Percentiles rank a stretch among this genome's conserved stretches.
Conservation (phyloP, 2,888 invertebrate genomes). For the Caenorhabditis drosophilae region DNA sequence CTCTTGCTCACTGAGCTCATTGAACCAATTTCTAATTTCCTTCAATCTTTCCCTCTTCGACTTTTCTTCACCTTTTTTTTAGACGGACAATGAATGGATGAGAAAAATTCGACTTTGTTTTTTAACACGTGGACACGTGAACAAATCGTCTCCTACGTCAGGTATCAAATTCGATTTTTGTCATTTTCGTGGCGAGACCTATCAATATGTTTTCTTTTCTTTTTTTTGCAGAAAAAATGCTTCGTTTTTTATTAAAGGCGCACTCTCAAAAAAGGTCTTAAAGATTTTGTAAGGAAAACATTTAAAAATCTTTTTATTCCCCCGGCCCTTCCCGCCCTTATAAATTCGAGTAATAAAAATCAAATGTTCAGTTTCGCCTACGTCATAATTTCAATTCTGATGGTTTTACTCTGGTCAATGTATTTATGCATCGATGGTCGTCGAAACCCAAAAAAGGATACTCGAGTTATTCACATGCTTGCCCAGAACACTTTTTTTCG, state of each 20-base stretch:
- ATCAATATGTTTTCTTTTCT: background rate
- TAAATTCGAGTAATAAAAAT: no score
- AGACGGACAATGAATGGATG: slow-evolving; percentile 22
- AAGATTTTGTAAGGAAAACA: no score
- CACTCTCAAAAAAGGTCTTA: no score
- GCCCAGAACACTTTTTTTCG: slow-evolving; percentile 53
- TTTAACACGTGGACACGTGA: slow-evolving; percentile 46
- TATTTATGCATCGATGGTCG: slow-evolving; percentile 55
- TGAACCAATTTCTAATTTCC: background rate
- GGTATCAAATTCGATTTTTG: slow-evolving; percentile 20
- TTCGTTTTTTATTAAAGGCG: slow-evolving; percentile 10
- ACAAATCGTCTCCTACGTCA: slow-evolving; percentile 47
- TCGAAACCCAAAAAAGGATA: slow-evolving; percentile 48
- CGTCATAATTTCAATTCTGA: slow-evolving; percentile 57
- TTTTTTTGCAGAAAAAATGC: background rate
- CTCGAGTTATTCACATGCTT: slow-evolving; percentile 57
- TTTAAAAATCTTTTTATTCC: no score
- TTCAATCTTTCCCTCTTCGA: background rate
- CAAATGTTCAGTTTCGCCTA: slow-evolving; percentile 58
- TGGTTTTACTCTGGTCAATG: slow-evolving; percentile 58
- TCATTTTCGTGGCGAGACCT: background rate
- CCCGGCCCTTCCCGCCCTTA: no score
- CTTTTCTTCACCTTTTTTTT: background rate
- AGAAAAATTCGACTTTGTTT: slow-evolving; percentile 20
- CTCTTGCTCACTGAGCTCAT: no score